Conservation (phyloP, 2,113 vertebrate genomes). For the Paraplagusia blochii region DNA sequence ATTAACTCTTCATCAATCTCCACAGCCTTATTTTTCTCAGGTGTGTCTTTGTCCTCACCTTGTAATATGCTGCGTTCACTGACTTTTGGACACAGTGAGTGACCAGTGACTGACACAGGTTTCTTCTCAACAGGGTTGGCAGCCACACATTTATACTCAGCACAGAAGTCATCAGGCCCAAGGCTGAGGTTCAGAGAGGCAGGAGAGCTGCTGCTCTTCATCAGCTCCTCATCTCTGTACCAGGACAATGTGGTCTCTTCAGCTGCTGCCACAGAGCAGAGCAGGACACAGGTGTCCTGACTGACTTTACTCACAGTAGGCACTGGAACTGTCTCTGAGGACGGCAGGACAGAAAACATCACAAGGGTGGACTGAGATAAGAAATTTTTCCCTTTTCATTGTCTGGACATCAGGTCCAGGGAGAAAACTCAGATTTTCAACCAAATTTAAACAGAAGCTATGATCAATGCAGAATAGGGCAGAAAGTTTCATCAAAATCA, state of each 20-base stretch:
- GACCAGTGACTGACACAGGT: neutral
- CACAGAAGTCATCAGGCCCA: neutral
- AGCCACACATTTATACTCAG: slow-evolving; percentile 26
- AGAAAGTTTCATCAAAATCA: no score
- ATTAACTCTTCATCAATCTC: no score
- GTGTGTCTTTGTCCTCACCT: neutral
- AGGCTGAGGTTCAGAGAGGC: slow-evolving; percentile 9
- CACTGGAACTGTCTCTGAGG: neutral
- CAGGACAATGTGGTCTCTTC: slow-evolving; percentile 25
- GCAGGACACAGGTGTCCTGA: slow-evolving; percentile 21
- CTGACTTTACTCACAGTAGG: neutral
- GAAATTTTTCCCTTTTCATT: no score
- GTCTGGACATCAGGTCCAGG: no score
- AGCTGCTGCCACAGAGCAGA: slow-evolving; percentile 18
- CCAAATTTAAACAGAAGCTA: no score
- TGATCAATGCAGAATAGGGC: no score
- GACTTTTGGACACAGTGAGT: neutral
- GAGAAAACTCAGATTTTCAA: no score
- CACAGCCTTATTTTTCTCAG: no score
- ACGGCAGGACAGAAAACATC: no score
- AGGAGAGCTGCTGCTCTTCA: slow-evolving; percentile 22
- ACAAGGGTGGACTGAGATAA: no score
- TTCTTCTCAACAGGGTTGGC: slow-evolving; percentile 7
- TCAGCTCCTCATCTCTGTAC: slow-evolving; percentile 11
- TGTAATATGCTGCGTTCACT: fast-evolving